A percentile compares a stretch with the other conserved stretches of the same genome.
These are phyloP conservation scores for Leptodactylus fuscus DNA, from an alignment of 2,113 vertebrate species.

Conservation along the genomic window DNA sequence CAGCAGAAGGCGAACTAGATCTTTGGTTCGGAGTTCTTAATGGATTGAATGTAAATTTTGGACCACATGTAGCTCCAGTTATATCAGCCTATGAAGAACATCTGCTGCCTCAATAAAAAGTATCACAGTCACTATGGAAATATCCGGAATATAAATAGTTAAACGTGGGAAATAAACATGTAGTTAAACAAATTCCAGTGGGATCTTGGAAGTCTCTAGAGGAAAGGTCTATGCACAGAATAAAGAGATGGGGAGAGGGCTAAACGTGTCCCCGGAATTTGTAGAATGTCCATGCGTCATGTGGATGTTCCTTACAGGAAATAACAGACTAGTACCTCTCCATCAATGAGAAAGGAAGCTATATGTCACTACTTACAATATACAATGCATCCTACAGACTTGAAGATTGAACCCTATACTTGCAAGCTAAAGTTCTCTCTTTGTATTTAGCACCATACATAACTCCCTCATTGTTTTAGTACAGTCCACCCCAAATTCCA, in stretches of 20 bases:
- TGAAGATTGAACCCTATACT: neutral
- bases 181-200: neutral
- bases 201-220: neutral
- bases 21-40: too few species aligned
- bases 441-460: neutral
- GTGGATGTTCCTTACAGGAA: neutral
- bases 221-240: neutral
- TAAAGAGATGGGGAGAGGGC: neutral
- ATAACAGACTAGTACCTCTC: neutral
- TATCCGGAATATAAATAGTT: neutral
- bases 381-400: neutral
- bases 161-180: neutral
- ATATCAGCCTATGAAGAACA: neutral
- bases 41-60: neutral
- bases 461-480: neutral
- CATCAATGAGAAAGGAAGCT: neutral
- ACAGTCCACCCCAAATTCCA: too few species aligned
- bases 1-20: too few species aligned
- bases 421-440: neutral
- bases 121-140: neutral
- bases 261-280: neutral
- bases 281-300: neutral
- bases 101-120: too few species aligned
- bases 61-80: neutral
- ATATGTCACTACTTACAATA: neutral